Percentiles rank a stretch among this genome's conserved stretches.
phyloP scores from a whole-genome alignment of 2,888 invertebrate species.

The Drosophila lacicola region DNA sequence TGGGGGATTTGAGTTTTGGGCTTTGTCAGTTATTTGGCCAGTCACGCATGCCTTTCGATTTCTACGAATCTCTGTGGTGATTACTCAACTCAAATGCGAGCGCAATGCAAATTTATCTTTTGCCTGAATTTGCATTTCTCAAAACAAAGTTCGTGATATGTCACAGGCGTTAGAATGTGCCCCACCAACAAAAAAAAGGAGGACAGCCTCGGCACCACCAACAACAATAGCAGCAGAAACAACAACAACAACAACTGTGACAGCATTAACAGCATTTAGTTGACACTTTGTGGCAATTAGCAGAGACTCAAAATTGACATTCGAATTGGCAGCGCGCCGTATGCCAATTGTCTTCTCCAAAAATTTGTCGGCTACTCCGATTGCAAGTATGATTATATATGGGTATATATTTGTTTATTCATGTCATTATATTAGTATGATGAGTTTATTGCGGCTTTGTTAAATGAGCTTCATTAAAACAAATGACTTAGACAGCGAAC shows the following conservation, averaged over 20 bases:
- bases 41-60: constrained; percentile 77
- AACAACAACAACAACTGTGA: constrained; percentile 12
- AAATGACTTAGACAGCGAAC: constrained; percentile 52
- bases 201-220: constrained; percentile 4
- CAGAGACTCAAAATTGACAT: constrained; percentile 44
- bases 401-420: not conserved
- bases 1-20: constrained; percentile 31
- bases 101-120: constrained; percentile 71
- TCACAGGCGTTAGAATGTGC: constrained; percentile 78
- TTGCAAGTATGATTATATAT: constrained; percentile 14
- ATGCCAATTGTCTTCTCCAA: constrained; percentile 21
- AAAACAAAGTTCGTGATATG: constrained; percentile 72
- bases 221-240: not conserved
- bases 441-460: not conserved
- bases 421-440: not conserved
- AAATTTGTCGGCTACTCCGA: constrained; percentile 15
- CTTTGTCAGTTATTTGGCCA: constrained; percentile 51
- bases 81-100: constrained; percentile 68
- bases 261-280: constrained; percentile 41
- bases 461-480: constrained; percentile 4
- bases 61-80: constrained; percentile 58
- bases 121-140: constrained; percentile 70
- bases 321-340: constrained; percentile 37
- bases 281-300: constrained; percentile 72
- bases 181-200: constrained; percentile 15